A percentile compares a stretch with the other conserved stretches of the same genome.
Evolutionary conservation across 2,797 vertebrate genomes (phyloP).

Genomic region (Cichlasoma orientale): DNA sequence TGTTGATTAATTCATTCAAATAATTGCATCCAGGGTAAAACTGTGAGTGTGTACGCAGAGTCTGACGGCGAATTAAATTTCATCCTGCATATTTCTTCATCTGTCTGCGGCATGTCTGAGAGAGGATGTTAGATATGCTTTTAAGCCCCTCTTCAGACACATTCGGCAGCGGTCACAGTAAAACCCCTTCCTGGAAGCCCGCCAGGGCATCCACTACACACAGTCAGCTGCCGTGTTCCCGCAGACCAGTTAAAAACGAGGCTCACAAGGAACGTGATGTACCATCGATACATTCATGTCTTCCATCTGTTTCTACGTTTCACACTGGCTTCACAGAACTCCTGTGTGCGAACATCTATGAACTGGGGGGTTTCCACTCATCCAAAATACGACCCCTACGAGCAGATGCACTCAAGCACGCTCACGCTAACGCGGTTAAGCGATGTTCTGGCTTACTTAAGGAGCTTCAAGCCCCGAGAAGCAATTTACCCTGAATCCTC

Average conservation of each 20-base stretch:
- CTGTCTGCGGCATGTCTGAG: conserved; percentile 3
- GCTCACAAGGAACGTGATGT: conserved; percentile 34
- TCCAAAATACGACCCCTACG: neutral
- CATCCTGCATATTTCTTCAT: conserved; percentile 4
- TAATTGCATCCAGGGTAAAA: neutral
- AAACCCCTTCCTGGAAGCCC: conserved; percentile 36
- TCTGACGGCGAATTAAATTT: neutral
- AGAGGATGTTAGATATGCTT: conserved; percentile 23
- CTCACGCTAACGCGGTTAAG: conserved; percentile 10
- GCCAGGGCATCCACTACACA: conserved; percentile 43
- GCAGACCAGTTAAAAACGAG: conserved; percentile 32
- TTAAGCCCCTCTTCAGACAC: conserved; percentile 39
- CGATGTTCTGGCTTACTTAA: conserved; percentile 37
- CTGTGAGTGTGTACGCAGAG: neutral
- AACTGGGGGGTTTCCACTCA: conserved; percentile 44
- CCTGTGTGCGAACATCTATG: conserved; percentile 38
- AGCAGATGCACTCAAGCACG: conserved; percentile 32
- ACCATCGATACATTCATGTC: conserved; percentile 37
- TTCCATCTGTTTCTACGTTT: conserved; percentile 66
- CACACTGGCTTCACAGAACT: conserved; percentile 58
- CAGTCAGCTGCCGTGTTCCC: conserved; percentile 58
- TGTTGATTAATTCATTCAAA: neutral
- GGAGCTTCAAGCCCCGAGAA: conserved; percentile 34
- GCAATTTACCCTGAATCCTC: conserved; percentile 32
- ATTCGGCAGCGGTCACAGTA: conserved; percentile 20